These are phyloP conservation scores for Aproaerema taeniolella DNA, from an alignment of 2,888 invertebrate genomes.

Conservation along the genomic window DNA sequence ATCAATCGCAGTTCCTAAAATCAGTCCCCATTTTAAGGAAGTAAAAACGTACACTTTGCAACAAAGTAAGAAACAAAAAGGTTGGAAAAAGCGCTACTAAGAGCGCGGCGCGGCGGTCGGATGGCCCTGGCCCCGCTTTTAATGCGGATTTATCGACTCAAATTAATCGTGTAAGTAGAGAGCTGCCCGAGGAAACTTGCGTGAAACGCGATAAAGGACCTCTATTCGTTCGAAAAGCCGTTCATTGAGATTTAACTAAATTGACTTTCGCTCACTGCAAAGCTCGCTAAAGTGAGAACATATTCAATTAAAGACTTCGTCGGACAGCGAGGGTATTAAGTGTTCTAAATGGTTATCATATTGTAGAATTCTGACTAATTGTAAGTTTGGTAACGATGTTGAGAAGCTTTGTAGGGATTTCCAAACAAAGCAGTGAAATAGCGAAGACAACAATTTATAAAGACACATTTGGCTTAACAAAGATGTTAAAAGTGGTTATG, in stretches of 20 bases:
- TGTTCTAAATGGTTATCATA: conserved; percentile 13
- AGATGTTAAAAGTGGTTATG: too few species aligned
- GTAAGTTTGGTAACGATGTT: conserved; percentile 4
- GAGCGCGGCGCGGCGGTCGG: conserved; percentile 59
- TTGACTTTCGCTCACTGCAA: conserved; percentile 40
- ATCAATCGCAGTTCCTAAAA: too few species aligned
- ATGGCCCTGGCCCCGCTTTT: conserved; percentile 64
- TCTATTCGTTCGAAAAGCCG: conserved; percentile 50
- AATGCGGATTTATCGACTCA: conserved; percentile 75
- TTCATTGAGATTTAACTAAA: conserved; percentile 54
- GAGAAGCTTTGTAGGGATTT: conserved; percentile 22
- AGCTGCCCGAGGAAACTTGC: conserved; percentile 63
- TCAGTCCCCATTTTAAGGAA: conserved; percentile 31
- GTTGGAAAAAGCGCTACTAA: conserved; percentile 56
- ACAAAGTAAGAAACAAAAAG: conserved; percentile 64
- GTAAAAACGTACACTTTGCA: conserved; percentile 20
- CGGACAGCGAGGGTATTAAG: conserved; percentile 12
- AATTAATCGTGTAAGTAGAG: conserved; percentile 75
- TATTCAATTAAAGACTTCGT: conserved; percentile 21
- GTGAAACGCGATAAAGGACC: conserved; percentile 67
- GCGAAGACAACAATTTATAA: conserved; percentile 42
- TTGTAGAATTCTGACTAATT: conserved; percentile 2
- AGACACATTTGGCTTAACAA: too few species aligned
- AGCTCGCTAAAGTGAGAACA: conserved; percentile 31
- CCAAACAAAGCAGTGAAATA: too few species aligned